Base-by-base conservation (phyloP, 23 tunicate species). In the Ciona savignyi region DNA sequence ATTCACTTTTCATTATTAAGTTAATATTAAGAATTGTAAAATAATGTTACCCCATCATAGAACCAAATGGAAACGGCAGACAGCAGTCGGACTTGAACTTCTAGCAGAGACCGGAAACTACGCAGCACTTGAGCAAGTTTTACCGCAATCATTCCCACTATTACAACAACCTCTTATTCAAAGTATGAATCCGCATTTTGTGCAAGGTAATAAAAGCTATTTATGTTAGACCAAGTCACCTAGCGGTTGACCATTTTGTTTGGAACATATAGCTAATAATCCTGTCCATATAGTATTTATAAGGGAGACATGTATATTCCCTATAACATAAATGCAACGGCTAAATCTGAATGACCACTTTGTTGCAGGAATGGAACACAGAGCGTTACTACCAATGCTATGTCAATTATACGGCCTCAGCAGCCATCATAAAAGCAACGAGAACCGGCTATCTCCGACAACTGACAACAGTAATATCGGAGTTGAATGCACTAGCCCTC, bases 51-150 rank as follows among this genome's bases (percentile, higher is more conserved):
- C 29, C 23, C 62, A 23, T 23, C 33, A 0, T 56, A 83, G 88
- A 75, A 83, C 88, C 27, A 83, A 83, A 75, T 75, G 80, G 80
- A 83, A 83, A 60, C 70, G 88, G 4, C 88, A 83, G 32, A 68
- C 81, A 21, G 79, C 77, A 25, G 80, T 83, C 19, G 88, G 88
- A 6, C 28, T 83, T 25, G 88, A 83, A 30, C 31, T 83, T 32
- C 31, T 83, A 35, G 80, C 74, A 0, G 88, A 83, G 60, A 83
- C 62, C 25, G 80, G 88, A 1, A 75, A 83, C 68, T 83, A 63
- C 1, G 88, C 80, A 2, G 79, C 88, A 25, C 66, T 83, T 62
- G 80, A 83, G 51, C 80, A 68, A 33, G 66, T 83, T 22, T 33
- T 83, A 6, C 81, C 88, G 2, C 62, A 60, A 60, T 60, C 76